Evolutionary conservation across 1,140 invertebrate species (phyloP).

Genomic region (Asobara japonica): DNA sequence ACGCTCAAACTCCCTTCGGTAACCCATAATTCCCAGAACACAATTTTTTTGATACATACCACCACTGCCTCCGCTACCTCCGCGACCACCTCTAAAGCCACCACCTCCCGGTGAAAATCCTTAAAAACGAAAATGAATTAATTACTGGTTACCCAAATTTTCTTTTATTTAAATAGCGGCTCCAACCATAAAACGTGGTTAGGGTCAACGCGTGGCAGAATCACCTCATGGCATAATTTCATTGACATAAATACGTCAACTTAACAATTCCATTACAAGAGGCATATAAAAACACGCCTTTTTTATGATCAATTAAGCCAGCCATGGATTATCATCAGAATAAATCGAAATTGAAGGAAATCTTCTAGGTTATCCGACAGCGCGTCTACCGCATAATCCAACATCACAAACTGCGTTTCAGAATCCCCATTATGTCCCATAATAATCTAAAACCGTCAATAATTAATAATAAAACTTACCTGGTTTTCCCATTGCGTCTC

Average conservation of each 20-base stretch:
- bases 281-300: neutral
- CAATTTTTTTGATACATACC: neutral
- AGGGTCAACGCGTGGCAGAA: too few species aligned
- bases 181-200: too few species aligned
- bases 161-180: too few species aligned
- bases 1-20: too few species aligned
- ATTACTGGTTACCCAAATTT: neutral
- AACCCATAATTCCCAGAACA: too few species aligned
- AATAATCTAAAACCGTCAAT: neutral
- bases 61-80: neutral
- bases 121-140: slow-evolving; percentile 42
- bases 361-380: neutral
- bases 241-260: too few species aligned
- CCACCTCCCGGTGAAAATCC: slow-evolving; percentile 61
- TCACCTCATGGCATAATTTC: too few species aligned
- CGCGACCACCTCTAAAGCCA: slow-evolving; percentile 19
- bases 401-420: neutral
- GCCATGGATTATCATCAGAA: neutral
- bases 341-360: neutral
- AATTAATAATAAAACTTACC: neutral
- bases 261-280: too few species aligned
- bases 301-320: neutral
- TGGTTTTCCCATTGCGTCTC: neutral
- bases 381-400: neutral
- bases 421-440: neutral